Percentiles rank a stretch among this genome's conserved stretches.
These are phyloP conservation scores for Empidonax alnorum DNA, from an alignment of 2,113 vertebrate genomes.

Conservation along the genomic window DNA sequence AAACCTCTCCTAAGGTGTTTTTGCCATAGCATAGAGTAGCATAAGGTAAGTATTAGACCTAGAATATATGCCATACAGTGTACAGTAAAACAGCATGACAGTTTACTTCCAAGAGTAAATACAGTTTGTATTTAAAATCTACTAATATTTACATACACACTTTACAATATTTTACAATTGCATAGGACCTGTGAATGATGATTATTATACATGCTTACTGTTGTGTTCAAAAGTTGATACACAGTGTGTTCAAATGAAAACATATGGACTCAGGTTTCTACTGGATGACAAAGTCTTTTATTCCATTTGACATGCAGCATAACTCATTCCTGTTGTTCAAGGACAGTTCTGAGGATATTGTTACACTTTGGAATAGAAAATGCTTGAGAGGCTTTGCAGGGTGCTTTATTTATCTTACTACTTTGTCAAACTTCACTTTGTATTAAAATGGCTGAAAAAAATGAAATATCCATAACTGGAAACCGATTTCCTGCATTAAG, in stretches of 20 bases:
- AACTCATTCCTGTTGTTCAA: not conserved
- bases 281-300: not conserved
- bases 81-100: not conserved
- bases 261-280: not conserved
- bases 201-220: not conserved
- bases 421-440: not conserved
- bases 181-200: not conserved
- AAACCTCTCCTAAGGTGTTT: not conserved
- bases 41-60: not conserved
- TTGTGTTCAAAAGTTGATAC: not conserved
- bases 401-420: not conserved
- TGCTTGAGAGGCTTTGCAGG: not conserved
- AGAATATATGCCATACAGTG: not conserved
- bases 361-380: not conserved
- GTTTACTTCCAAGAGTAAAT: not conserved
- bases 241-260: not conserved
- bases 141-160: not conserved
- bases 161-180: not conserved
- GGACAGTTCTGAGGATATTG: not conserved
- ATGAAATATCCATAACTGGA: not conserved
- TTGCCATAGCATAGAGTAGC: not conserved
- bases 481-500: not conserved
- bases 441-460: not conserved
- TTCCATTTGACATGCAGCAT: not conserved
- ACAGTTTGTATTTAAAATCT: not conserved